Evolutionary conservation across 2,113 vertebrate species (phyloP).

Genomic region (Anser brachyrhynchus): DNA sequence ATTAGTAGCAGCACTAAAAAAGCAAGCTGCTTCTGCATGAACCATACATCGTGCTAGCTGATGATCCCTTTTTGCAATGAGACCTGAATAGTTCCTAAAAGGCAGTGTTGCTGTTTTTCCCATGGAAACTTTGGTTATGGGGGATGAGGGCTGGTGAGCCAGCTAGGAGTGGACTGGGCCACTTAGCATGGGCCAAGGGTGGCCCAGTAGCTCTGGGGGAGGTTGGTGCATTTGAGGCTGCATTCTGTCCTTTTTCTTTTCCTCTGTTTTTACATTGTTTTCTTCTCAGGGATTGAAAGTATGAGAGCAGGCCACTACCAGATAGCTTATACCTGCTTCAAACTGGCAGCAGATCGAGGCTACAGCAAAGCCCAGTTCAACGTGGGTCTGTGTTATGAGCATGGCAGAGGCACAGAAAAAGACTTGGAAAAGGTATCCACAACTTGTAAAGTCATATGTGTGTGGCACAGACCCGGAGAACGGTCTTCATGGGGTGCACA

Average conservation of each 20-base stretch:
- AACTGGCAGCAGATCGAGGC: conserved; percentile 84
- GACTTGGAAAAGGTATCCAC: conserved; percentile 81
- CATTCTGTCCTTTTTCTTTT: not conserved
- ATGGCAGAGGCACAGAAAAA: conserved; percentile 83
- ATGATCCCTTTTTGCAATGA: not conserved
- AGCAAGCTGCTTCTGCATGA: not conserved
- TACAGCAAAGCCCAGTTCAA: conserved; percentile 96
- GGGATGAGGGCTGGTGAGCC: not conserved
- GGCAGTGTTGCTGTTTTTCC: not conserved
- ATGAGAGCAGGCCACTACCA: conserved; percentile 71
- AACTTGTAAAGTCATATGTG: not conserved
- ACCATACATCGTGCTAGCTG: not conserved
- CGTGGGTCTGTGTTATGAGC: conserved; percentile 89
- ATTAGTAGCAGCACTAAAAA: not conserved
- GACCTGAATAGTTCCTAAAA: conserved; percentile 5
- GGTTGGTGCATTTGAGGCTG: not conserved
- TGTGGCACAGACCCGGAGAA: not conserved
- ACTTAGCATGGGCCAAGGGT: not conserved
- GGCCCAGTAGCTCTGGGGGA: not conserved
- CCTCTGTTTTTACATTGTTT: not conserved
- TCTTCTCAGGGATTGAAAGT: conserved; percentile 83
- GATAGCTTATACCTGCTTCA: conserved; percentile 86
- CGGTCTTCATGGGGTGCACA: not conserved
- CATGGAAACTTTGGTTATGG: not conserved
- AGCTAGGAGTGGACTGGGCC: not conserved